Conservation (phyloP, 2,113 vertebrate genomes). For the Mus musculus region GRCm39 chr1:77878501-77879000, state of each 20-base stretch:
- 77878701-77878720: neutral
- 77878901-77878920: neutral
- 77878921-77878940: slow-evolving; percentile 24
- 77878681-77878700: neutral
- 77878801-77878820: neutral
- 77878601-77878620: neutral
- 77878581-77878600: neutral
- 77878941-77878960: slow-evolving; percentile 12
- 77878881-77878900: neutral
- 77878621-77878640: neutral
- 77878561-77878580: neutral
- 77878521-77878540: neutral
- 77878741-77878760: neutral
- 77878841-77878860: neutral
- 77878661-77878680: neutral
- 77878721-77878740: neutral
- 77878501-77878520: neutral
- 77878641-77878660: neutral
- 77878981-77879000: slow-evolving; percentile 13
- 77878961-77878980: neutral
- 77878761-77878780: neutral
- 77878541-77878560: neutral
- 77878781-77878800: neutral
- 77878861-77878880: neutral
- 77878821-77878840: neutral